Evolutionary conservation across 2,113 vertebrate species (phyloP).

Genomic region (Dromas ardeola): DNA sequence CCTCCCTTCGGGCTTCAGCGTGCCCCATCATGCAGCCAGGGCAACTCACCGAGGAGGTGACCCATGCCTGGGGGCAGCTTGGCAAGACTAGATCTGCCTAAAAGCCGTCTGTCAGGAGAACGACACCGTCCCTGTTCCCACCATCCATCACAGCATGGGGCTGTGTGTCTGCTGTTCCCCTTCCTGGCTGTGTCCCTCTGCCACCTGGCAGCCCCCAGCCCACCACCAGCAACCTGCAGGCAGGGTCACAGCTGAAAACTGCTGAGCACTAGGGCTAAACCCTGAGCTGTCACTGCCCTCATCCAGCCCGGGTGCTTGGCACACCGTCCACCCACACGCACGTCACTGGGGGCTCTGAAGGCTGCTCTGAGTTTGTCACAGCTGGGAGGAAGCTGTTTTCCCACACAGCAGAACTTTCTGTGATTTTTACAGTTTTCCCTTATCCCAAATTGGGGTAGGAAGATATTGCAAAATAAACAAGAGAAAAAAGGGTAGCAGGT

Average conservation of each 20-base stretch:
- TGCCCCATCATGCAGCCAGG: accelerated
- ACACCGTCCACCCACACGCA: accelerated
- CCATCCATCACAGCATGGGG: not conserved
- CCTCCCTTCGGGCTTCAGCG: not conserved
- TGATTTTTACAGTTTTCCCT: not conserved
- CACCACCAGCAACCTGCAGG: not conserved
- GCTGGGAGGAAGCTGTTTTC: not conserved
- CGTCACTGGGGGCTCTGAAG: not conserved
- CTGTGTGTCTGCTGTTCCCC: not conserved
- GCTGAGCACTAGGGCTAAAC: not conserved
- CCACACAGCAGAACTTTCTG: not conserved
- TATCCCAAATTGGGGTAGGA: not conserved
- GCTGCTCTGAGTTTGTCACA: not conserved
- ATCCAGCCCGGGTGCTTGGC: not conserved
- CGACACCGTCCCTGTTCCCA: not conserved
- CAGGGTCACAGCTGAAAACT: not conserved
- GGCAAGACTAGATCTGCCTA: not conserved
- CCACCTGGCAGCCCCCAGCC: not conserved
- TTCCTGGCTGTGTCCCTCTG: not conserved
- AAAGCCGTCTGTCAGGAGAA: not conserved
- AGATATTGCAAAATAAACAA: not conserved
- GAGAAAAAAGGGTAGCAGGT: not conserved
- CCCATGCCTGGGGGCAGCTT: not conserved
- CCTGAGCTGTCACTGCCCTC: not conserved
- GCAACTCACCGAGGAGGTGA: not conserved